Conservation (phyloP, 2,888 invertebrate species). For the Nebria brevicollis region DNA sequence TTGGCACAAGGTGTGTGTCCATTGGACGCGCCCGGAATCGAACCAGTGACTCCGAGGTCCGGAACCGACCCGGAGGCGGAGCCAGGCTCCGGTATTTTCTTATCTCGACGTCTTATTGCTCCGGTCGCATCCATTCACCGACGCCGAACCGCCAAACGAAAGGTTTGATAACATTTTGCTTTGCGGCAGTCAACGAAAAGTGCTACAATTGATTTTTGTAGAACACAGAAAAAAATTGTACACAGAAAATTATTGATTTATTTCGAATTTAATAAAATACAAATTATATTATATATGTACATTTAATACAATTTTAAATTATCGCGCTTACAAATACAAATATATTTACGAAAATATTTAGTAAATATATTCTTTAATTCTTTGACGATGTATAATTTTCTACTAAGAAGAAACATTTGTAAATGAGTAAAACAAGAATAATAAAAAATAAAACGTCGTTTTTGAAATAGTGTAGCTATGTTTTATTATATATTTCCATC, state of each 20-base stretch:
- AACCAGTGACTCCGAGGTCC: constrained; percentile 57
- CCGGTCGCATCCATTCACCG: constrained; percentile 43
- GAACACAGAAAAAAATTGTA: neutral
- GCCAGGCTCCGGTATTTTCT: constrained; percentile 58
- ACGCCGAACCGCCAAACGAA: constrained; percentile 23
- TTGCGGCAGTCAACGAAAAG: neutral
- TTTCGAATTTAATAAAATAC: neutral
- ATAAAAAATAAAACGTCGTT: neutral
- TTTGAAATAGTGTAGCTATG: neutral
- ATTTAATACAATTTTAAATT: too few species aligned
- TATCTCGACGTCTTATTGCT: constrained; percentile 59
- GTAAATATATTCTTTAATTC: too few species aligned
- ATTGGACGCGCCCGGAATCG: constrained; percentile 59
- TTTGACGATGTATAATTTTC: neutral
- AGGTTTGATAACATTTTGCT: constrained; percentile 26
- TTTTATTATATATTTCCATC: neutral
- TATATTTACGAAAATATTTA: too few species aligned
- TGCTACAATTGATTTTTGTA: constrained; percentile 20
- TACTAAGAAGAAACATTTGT: neutral
- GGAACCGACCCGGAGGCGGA: constrained; percentile 53
- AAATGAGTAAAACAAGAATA: neutral
- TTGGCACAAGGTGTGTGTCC: constrained; percentile 55
- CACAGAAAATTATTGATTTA: neutral
- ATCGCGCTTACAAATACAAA: too few species aligned
- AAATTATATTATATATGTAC: too few species aligned